A percentile compares a stretch with the other conserved stretches of the same genome.
These are phyloP conservation scores for Ochropleura leucogaster DNA, from an alignment of 2,888 invertebrate genomes.

Conservation along the genomic window DNA sequence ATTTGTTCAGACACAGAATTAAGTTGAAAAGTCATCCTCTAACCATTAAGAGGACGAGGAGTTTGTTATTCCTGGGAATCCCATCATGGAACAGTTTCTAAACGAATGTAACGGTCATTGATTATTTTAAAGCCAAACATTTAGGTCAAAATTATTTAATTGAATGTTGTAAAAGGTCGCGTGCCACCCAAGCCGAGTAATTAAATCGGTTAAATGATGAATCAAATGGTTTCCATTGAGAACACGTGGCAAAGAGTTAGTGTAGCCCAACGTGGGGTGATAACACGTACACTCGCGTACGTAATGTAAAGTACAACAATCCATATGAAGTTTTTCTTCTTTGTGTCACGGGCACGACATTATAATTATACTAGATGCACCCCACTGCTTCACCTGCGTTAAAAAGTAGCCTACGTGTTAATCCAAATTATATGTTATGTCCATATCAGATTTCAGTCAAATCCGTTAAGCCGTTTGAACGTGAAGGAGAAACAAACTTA, in stretches of 20 bases:
- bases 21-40: neutral
- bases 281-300: constrained; percentile 47
- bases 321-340: neutral
- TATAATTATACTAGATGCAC: neutral
- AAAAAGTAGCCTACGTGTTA: too few relatives aligned
- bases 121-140: neutral
- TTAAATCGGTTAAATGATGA: constrained; percentile 62
- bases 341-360: neutral
- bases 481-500: too few relatives aligned
- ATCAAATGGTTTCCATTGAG: constrained; percentile 59
- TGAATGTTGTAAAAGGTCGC: neutral
- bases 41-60: neutral
- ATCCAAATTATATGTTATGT: too few relatives aligned
- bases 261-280: constrained; percentile 41
- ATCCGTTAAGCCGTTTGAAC: too few relatives aligned
- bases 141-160: constrained; percentile 11
- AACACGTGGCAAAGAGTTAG: constrained; percentile 48
- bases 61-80: too few relatives aligned
- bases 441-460: too few relatives aligned
- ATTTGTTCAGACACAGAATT: neutral
- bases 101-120: constrained; percentile 11
- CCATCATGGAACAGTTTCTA: neutral
- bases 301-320: constrained; percentile 12
- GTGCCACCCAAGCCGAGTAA: constrained; percentile 47
- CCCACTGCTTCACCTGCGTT: too few relatives aligned